Evolutionary conservation across 23 tunicate genomes (phyloP).

Genomic region (Trididemnum clinides): DNA sequence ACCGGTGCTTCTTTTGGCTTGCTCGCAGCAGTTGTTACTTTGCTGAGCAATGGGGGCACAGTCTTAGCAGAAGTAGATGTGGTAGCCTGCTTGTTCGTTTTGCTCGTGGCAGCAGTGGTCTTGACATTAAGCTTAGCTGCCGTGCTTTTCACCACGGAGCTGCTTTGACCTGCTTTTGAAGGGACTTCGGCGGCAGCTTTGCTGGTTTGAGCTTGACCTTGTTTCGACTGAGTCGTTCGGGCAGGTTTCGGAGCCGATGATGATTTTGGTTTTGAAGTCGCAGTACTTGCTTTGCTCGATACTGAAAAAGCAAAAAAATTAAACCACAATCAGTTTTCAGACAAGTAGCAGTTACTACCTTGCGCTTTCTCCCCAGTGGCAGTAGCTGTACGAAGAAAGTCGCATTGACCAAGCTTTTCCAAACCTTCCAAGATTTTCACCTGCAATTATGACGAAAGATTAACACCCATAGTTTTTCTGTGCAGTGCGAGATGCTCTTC

Average conservation of each 20-base stretch:
- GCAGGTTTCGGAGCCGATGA: neutral
- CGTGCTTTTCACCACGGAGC: neutral
- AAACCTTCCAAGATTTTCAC: conserved; percentile 66
- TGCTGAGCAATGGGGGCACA: too few relatives aligned
- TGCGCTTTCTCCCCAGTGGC: conserved; percentile 48
- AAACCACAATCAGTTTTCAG: neutral
- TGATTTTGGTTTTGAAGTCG: neutral
- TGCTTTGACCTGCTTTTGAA: too few relatives aligned
- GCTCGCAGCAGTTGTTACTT: neutral
- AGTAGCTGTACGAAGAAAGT: conserved; percentile 36
- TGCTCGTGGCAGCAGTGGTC: neutral
- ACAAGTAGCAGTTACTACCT: neutral
- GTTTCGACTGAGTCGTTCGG: neutral
- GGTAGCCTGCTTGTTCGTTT: too few relatives aligned
- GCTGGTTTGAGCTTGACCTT: neutral
- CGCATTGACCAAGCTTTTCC: conserved; percentile 44
- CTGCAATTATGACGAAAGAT: too few relatives aligned
- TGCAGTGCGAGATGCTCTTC: too few relatives aligned
- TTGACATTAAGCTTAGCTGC: neutral
- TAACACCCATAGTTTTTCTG: too few relatives aligned
- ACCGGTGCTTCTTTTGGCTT: neutral
- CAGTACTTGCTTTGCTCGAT: neutral
- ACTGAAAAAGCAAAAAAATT: too few relatives aligned
- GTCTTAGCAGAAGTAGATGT: neutral
- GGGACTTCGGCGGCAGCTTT: neutral